phyloP scores from a whole-genome alignment of 1,140 invertebrate genomes.

The Calycopis cecrops region DNA sequence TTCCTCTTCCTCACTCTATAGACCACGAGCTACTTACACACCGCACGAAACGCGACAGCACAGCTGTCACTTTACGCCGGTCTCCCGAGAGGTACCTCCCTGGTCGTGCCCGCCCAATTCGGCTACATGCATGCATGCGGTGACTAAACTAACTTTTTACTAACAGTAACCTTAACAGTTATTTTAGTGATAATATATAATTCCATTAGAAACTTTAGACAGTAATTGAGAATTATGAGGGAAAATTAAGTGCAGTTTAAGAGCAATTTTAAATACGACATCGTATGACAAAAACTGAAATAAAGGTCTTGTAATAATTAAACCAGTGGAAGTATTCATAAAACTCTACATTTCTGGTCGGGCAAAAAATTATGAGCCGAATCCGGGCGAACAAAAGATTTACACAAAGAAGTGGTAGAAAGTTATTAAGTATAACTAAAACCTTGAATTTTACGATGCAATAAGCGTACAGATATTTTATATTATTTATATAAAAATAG shows the following conservation, averaged over 20 bases:
- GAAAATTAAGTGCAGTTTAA: not conserved
- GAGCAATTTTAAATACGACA: not conserved
- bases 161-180: no score
- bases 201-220: no score
- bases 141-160: no score
- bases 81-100: no score
- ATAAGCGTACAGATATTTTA: not conserved
- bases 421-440: not conserved
- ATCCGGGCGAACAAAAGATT: conserved; percentile 1
- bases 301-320: conserved; percentile 3
- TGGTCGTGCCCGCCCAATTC: no score
- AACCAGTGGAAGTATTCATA: not conserved
- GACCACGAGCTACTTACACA: no score
- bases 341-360: not conserved
- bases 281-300: not conserved
- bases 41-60: no score
- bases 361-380: conserved; percentile 7
- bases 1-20: no score
- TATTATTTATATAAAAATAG: not conserved
- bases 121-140: no score
- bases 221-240: not conserved
- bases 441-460: not conserved
- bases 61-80: no score
- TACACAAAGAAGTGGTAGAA: not conserved
- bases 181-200: no score